A percentile compares a stretch with the other conserved stretches of the same genome.
phyloP scores from a whole-genome alignment of 2,888 invertebrate species.

The Heteropelma amictum region DNA sequence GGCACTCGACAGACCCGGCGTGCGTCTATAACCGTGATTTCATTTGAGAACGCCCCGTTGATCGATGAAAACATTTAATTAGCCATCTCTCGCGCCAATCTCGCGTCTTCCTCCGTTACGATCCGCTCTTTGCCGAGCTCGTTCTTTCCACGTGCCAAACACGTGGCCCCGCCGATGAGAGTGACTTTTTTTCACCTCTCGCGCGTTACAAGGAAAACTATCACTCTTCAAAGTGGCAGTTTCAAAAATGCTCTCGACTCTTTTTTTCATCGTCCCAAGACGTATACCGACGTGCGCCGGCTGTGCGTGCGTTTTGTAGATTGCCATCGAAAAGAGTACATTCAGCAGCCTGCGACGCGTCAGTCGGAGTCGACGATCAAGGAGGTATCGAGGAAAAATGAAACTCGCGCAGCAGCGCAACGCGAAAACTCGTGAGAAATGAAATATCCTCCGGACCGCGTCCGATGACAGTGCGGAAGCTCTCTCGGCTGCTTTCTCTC shows the following conservation, averaged over 20 bases:
- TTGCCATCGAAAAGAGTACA: too few relatives aligned
- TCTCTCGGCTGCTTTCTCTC: too few relatives aligned
- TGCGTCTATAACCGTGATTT: constrained; percentile 45
- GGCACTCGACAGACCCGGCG: constrained; percentile 26
- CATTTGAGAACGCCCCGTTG: constrained; percentile 46
- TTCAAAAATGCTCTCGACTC: too few relatives aligned
- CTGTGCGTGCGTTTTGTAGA: background rate
- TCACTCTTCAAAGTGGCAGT: too few relatives aligned
- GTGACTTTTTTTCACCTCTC: background rate
- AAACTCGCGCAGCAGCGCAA: background rate
- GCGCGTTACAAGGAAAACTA: too few relatives aligned
- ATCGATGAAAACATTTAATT: constrained; percentile 61
- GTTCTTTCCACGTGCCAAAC: constrained; percentile 18
- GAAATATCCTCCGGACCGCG: background rate
- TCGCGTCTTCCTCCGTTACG: too few relatives aligned
- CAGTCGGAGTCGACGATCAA: too few relatives aligned
- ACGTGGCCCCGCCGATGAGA: constrained; percentile 4
- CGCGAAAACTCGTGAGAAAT: too few relatives aligned
- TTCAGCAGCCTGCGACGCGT: too few relatives aligned
- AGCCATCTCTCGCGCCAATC: constrained; percentile 27
- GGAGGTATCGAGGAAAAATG: constrained; percentile 2
- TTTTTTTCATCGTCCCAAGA: too few relatives aligned
- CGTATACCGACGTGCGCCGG: background rate
- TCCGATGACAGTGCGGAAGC: too few relatives aligned
- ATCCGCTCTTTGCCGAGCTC: too few relatives aligned